phyloP scores from a whole-genome alignment of 2,113 vertebrate species.

The Spilogale gracilis region DNA sequence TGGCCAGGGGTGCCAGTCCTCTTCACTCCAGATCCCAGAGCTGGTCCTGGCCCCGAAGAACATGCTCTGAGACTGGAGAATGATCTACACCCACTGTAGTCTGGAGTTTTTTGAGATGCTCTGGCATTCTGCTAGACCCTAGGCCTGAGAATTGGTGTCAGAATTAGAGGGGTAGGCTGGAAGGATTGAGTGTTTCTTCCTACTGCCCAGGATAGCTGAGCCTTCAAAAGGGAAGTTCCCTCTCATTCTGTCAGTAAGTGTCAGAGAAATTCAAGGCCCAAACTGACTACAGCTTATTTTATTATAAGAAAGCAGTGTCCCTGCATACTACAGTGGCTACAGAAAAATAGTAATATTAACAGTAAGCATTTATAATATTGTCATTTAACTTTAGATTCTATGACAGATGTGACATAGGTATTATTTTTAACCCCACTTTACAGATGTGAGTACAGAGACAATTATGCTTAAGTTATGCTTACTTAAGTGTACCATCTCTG shows the following conservation, averaged over 20 bases:
- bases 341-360: not conserved
- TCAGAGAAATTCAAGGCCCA: not conserved
- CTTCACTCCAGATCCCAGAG: not conserved
- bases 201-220: not conserved
- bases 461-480: too few relatives aligned
- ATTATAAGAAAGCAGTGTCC: not conserved
- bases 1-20: not conserved
- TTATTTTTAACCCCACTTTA: not conserved
- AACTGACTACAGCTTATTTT: not conserved
- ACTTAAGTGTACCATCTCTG: not conserved
- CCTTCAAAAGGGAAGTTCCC: not conserved
- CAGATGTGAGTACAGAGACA: not conserved
- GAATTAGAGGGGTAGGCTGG: not conserved
- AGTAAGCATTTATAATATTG: not conserved
- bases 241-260: not conserved
- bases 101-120: not conserved
- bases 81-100: fast-evolving
- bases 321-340: not conserved
- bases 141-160: not conserved
- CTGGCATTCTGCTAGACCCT: not conserved
- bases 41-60: not conserved
- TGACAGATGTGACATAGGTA: not conserved
- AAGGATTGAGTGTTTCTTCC: not conserved
- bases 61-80: not conserved
- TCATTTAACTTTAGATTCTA: not conserved